Evolutionary conservation across 2,113 vertebrate genomes (phyloP).

Genomic region (Puffinus mauretanicus): DNA sequence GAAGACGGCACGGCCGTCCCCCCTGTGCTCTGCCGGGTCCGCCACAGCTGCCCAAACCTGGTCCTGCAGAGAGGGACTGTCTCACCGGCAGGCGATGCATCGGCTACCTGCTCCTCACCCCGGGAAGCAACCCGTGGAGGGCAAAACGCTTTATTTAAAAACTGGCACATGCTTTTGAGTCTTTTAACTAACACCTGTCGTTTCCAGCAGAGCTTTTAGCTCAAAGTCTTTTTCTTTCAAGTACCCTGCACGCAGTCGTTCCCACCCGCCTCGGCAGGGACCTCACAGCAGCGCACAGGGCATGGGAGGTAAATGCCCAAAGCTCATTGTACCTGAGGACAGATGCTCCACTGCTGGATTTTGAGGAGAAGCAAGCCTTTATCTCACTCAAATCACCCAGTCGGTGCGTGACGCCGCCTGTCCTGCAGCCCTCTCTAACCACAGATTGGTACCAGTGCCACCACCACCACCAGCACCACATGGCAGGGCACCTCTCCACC

Average conservation of each 20-base stretch:
- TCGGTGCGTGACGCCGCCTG: not conserved
- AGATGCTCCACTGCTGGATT: not conserved
- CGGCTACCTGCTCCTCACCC: not conserved
- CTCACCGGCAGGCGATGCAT: not conserved
- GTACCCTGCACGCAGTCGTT: not conserved
- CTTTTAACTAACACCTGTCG: not conserved
- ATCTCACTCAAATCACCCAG: not conserved
- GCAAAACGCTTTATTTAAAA: not conserved
- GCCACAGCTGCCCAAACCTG: not conserved
- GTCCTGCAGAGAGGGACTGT: not conserved
- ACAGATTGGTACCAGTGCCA: not conserved
- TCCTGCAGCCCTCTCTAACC: not conserved
- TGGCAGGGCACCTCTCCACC: not conserved
- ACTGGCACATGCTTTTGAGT: not conserved
- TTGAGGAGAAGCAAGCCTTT: not conserved
- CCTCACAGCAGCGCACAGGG: not conserved
- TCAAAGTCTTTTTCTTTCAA: not conserved
- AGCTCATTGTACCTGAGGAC: not conserved
- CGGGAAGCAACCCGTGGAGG: not conserved
- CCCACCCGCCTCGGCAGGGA: not conserved
- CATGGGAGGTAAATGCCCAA: not conserved
- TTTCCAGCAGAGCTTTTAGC: not conserved
- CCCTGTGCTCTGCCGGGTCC: not conserved
- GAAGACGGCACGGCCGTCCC: not conserved
- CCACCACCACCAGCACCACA: fast-evolving